Conservation (phyloP, 2,888 invertebrate genomes). For the Lepetodrilus schrolli region DNA sequence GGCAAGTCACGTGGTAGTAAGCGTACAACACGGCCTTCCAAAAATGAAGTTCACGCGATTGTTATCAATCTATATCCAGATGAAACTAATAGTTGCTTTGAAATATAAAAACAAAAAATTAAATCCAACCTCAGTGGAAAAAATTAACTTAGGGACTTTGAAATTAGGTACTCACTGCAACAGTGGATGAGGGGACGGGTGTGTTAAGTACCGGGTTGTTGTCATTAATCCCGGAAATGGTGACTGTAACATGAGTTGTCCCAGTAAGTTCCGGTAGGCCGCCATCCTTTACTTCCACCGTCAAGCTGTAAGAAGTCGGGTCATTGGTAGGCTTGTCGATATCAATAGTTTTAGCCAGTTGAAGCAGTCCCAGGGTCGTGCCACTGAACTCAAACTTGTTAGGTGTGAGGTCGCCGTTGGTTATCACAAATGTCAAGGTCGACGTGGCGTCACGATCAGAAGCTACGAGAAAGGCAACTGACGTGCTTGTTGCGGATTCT, state of each 20-base stretch:
- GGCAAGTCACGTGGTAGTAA: too few relatives aligned
- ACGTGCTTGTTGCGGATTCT: conserved; percentile 35
- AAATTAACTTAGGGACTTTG: too few relatives aligned
- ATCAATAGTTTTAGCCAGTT: conserved; percentile 36
- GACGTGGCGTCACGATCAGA: conserved; percentile 45
- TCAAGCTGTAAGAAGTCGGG: conserved; percentile 39
- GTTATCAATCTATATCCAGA: too few relatives aligned
- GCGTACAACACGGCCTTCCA: too few relatives aligned
- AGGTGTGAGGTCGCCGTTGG: conserved; percentile 36
- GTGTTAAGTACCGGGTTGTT: conserved; percentile 32
- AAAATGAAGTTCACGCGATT: too few relatives aligned
- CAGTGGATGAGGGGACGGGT: background rate
- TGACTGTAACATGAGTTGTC: conserved; percentile 32
- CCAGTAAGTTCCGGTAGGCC: conserved; percentile 27
- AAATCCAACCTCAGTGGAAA: too few relatives aligned
- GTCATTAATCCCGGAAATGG: conserved; percentile 39
- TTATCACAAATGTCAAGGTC: conserved; percentile 41
- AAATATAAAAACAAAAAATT: too few relatives aligned
- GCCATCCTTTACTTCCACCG: conserved; percentile 40
- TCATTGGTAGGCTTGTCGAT: conserved; percentile 43
- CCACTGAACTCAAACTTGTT: conserved; percentile 43
- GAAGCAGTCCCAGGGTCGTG: conserved; percentile 38
- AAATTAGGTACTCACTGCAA: conserved; percentile 71
- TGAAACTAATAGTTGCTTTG: too few relatives aligned
- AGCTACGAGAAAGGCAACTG: conserved; percentile 38